Base-by-base conservation (phyloP, 2,888 invertebrate genomes). In the Oligia fasciuncula region DNA sequence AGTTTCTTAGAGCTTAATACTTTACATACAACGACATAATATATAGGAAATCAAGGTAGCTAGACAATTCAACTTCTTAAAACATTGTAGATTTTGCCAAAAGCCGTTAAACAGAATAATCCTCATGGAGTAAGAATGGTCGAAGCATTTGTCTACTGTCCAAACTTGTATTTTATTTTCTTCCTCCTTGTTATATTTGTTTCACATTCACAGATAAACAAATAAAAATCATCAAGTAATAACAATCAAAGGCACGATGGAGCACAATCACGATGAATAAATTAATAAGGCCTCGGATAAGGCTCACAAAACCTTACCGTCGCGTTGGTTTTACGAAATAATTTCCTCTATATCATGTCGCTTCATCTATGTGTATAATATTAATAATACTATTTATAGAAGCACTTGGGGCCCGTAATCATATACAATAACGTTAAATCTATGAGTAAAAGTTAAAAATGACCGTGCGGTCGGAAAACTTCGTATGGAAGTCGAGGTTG, bases 391-490 rank as follows among this genome's bases (percentile, higher is more conserved):
- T 85, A 90, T 87, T 89, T 80, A 87, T 88, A 90, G 87, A 91
- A 91, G 89, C 90, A 91, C 92, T 91, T 92, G 92, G 91, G 92
- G 92, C 92, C 81, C 85, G 87, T 92, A 85, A 88, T 90, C 80
- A 89, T 91, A 87, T 91, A 91, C 80, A 90, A 85, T 84, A 88
- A 73, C 51, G 73, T 87, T 85, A 86, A 66, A 80, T 57, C 80
- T 90, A 89, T 71, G 71, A 89, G 81, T 90, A 85, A 87, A 86
- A 82, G 86, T 86, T 90, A 87, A 93, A 91, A 93, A 92, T 90
- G 93, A 92, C 92, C 94, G 71, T 85, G 43, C 67, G 92, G 91
- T 89, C 91, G 93, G 92, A 94, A 94, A 94, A 94, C 93, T 94
- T 94, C 90, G 62, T 78, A 70, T 49, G 84, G 81, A 91, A 91